Base-by-base conservation (phyloP, 2,113 vertebrate species). In the Sapajus apella region DNA sequence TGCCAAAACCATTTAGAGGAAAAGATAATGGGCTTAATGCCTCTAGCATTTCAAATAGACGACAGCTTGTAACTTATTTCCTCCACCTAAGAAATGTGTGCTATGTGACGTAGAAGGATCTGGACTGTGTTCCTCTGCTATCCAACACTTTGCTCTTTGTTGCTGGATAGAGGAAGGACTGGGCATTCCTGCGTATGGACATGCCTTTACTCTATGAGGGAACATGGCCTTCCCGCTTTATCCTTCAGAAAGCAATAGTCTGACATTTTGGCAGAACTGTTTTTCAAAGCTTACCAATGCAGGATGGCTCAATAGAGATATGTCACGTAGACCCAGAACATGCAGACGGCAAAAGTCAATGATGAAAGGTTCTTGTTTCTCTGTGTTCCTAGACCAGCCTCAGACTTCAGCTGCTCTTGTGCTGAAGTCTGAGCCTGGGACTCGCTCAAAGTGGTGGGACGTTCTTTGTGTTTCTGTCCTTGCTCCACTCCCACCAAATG, bases 121-220 rank as follows among this genome's bases (percentile, higher is more conserved):
- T 58, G 61, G 55, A 30, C 75, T 17, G 11, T 11, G 32, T 1
- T 14, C 30, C 25, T 37, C 8, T 30, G n/a, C 21, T 20, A 4
- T 56, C 58, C 30, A 61, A 27, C 7, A 79, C 5, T 70, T 76
- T 9, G 6, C 37, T 84, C 13, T 55, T 64, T 35, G 23, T 23
- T 37, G 27, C 21, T 50, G 12, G n/a, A n/a, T n/a, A 16, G 1
- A n/a, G 68, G 8, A 81, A 37, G 27, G 35, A 6, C 20, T 23
- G 77, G 20, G 14, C 27, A n/a, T 7, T 35, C 8, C 8, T 25
- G 4, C 6, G 1, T 12, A 18, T 1, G 12, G 7, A 47, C 13
- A 35, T 1, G 2, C 7, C 18, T 93, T 73, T 27, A 17, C 47
- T 80, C 16, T 94, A 6, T 6, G 16, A 30, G n/a, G n/a, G 35